These are phyloP conservation scores for Xylota sylvarum DNA, from an alignment of 2,888 invertebrate species.

Conservation along the genomic window DNA sequence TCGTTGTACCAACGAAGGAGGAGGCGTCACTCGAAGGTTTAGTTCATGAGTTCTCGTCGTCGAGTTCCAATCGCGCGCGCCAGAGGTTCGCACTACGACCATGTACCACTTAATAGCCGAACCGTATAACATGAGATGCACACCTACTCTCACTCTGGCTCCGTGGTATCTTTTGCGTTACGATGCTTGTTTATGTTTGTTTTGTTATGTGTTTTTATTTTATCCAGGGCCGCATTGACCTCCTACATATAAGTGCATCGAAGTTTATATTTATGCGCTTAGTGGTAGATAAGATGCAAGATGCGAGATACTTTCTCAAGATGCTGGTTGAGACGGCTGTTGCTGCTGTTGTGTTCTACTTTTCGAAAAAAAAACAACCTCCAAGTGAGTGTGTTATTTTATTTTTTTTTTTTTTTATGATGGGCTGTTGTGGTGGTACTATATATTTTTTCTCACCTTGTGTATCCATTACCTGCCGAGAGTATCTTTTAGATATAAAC, in stretches of 20 bases:
- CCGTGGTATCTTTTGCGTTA: constrained; percentile 26
- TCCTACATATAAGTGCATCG: constrained; percentile 72
- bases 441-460: constrained; percentile 62
- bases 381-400: constrained; percentile 30
- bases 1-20: background rate
- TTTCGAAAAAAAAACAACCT: constrained; percentile 43
- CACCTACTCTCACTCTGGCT: constrained; percentile 67
- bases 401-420: background rate
- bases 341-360: constrained; percentile 67
- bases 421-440: constrained; percentile 20
- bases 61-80: constrained; percentile 32
- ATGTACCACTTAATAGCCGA: constrained; percentile 74
- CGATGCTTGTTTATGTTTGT: constrained; percentile 58
- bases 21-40: constrained; percentile 69
- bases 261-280: constrained; percentile 75
- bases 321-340: constrained; percentile 27
- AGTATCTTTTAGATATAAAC: constrained; percentile 64
- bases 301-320: constrained; percentile 62
- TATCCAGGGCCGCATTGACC: constrained; percentile 71
- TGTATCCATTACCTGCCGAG: constrained; percentile 69
- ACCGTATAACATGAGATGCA: constrained; percentile 71
- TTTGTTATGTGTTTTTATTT: constrained; percentile 24
- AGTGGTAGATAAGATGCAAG: constrained; percentile 67
- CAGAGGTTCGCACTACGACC: constrained; percentile 67
- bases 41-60: constrained; percentile 60